Percentiles rank a stretch among this genome's conserved stretches.
These are phyloP conservation scores for Tympanuchus pallidicinctus DNA, from an alignment of 2,113 vertebrate species.

Conservation along the genomic window DNA sequence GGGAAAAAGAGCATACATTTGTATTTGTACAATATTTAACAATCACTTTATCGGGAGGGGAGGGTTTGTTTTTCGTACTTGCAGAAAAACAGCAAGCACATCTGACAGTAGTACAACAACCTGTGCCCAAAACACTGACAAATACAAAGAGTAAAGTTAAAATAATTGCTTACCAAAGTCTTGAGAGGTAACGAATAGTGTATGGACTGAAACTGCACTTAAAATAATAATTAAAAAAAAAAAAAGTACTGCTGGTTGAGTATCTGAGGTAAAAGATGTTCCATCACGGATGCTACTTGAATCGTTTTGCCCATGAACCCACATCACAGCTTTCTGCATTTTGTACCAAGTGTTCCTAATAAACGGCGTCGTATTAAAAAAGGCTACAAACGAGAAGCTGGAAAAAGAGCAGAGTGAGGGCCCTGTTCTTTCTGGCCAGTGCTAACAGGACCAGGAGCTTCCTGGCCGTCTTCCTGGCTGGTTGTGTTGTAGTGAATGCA, in stretches of 20 bases:
- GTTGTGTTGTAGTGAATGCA: too few species aligned
- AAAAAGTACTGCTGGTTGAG: slow-evolving; percentile 86
- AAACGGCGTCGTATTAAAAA: slow-evolving; percentile 54
- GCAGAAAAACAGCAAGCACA: slow-evolving; percentile 84
- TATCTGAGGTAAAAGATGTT: slow-evolving; percentile 91
- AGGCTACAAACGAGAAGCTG: slow-evolving; percentile 70
- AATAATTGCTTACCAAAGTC: slow-evolving; percentile 81
- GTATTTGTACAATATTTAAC: slow-evolving; percentile 95
- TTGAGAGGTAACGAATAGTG: slow-evolving; percentile 83
- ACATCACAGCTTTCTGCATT: slow-evolving; percentile 71
- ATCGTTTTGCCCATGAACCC: slow-evolving; percentile 73
- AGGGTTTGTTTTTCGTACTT: slow-evolving; percentile 76
- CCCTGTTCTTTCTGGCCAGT: background rate
- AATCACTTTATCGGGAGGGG: slow-evolving; percentile 86
- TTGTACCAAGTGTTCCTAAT: slow-evolving; percentile 77
- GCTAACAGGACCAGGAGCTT: background rate
- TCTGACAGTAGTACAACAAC: slow-evolving; percentile 87
- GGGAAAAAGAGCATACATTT: slow-evolving; percentile 88
- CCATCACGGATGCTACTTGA: slow-evolving; percentile 79
- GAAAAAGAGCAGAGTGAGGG: slow-evolving; percentile 28
- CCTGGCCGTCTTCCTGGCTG: background rate
- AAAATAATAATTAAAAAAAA: background rate
- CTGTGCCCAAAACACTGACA: slow-evolving; percentile 86
- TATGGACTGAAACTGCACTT: slow-evolving; percentile 78
- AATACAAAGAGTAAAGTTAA: slow-evolving; percentile 81